phyloP scores from a whole-genome alignment of 2,888 invertebrate species.

The Arge pagana region DNA sequence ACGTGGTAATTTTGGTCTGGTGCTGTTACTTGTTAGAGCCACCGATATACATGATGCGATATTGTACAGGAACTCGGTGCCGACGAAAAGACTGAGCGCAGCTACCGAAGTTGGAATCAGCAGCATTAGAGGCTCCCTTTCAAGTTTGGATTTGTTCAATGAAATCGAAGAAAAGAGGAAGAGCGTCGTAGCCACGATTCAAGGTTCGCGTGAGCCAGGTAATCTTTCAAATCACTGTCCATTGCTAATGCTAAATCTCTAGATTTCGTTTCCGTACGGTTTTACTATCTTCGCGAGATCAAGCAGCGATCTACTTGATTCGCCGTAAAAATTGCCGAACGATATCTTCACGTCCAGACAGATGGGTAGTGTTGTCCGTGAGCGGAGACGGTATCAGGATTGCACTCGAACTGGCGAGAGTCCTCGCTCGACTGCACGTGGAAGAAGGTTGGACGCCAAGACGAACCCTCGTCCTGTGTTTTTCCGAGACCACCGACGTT shows the following conservation, averaged over 20 bases:
- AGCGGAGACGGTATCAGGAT: slow-evolving; percentile 42
- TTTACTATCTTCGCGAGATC: too few species aligned
- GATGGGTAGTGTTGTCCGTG: slow-evolving; percentile 47
- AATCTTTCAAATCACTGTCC: too few species aligned
- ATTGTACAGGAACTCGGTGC: too few species aligned
- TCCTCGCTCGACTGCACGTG: slow-evolving; percentile 37
- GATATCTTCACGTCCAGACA: slow-evolving; percentile 39
- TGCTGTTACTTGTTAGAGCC: too few species aligned
- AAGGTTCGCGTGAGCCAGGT: slow-evolving; percentile 42
- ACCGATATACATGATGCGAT: too few species aligned
- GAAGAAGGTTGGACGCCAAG: slow-evolving; percentile 45
- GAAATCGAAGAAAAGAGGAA: slow-evolving; percentile 34
- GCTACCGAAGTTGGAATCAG: too few species aligned
- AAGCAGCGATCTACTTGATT: too few species aligned
- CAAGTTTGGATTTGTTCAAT: slow-evolving; percentile 29
- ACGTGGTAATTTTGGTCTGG: too few species aligned
- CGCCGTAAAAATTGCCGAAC: too few species aligned
- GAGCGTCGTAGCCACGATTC: slow-evolving; percentile 37
- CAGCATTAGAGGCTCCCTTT: slow-evolving; percentile 30
- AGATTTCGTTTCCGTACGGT: too few species aligned
- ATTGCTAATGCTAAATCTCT: too few species aligned
- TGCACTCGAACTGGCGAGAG: slow-evolving; percentile 41
- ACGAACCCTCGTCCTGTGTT: slow-evolving; percentile 47
- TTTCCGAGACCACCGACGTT: slow-evolving; percentile 41
- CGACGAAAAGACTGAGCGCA: too few species aligned